Conservation (phyloP, 92 coral and sea anemone genomes). For the Umimayanthus kanabou region DNA sequence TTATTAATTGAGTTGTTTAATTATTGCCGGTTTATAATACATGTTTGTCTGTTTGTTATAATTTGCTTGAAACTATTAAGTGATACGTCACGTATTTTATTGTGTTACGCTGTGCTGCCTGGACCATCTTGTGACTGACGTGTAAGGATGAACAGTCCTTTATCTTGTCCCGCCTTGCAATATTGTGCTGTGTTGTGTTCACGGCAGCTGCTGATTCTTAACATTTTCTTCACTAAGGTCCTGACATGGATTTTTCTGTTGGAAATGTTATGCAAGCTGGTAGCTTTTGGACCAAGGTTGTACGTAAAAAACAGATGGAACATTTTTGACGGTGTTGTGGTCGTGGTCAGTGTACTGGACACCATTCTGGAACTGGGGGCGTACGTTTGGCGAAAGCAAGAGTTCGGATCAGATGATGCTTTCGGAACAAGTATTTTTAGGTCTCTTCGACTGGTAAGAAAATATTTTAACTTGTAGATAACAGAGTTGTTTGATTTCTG, state of each 20-base stretch:
- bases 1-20: too few relatives aligned
- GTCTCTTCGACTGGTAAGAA: constrained; percentile 49
- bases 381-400: neutral
- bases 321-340: constrained; percentile 44
- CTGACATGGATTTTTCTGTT: constrained; percentile 46
- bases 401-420: neutral
- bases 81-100: neutral
- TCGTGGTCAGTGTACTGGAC: constrained; percentile 44
- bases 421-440: constrained; percentile 43
- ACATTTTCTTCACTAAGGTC: constrained; percentile 23
- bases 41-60: too few relatives aligned
- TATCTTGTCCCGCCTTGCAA: neutral
- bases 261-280: constrained; percentile 47
- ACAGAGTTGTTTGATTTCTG: neutral
- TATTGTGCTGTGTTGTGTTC: too few relatives aligned
- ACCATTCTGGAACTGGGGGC: constrained; percentile 13
- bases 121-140: neutral
- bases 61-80: too few relatives aligned
- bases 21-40: too few relatives aligned
- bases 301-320: constrained; percentile 49
- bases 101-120: neutral
- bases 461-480: neutral
- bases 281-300: constrained; percentile 47
- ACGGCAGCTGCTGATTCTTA: neutral
- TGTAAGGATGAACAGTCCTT: neutral